Evolutionary conservation across 2,113 vertebrate species (phyloP), one percentile per base, ranked within the genome.

Genomic region (Antechinus stuartii): DNA sequence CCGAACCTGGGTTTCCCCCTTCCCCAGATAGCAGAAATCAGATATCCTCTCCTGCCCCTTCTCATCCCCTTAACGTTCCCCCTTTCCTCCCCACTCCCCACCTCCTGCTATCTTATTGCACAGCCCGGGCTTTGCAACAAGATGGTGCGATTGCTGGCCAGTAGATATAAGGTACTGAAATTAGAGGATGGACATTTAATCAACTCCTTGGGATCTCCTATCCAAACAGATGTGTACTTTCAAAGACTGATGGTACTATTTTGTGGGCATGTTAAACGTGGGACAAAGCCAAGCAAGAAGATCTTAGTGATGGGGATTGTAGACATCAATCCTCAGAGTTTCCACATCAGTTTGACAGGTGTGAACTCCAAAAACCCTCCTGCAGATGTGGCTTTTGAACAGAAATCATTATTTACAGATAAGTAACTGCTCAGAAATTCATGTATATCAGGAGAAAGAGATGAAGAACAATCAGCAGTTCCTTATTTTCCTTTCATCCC

Each of bases 251-350:
- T 99, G 47, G 99, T 99, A 98, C 99, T 99, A 16, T 99, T 99
- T 98, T 99, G 99, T 97, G 99, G 99, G 50, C 99, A 99, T 92
- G 99, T 99, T 98, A 99, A 99, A 98, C 99, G 99, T 96, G 99
- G 99, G 95, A 99, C 99, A 99, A 99, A 99, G 97, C 99, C 99
- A 16, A 99, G 99, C 91, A 99, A 99, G 99, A 99, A 99, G 99
- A 99, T 99, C 97, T 99, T 99, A 96, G 99, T 99, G 94, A 99
- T 99, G 99, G 99, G 99, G 96, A 99, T 99, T 54, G 99, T 99
- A 89, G 99, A 99, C 97, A 98, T 99, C 97, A 99, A 99, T 97
- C 99, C 99, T 14, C 99, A 99, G 97, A 99, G 99, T 97, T 99
- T 99, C 97, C 99, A 99, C 89, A 99, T 99, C 98, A 99, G 99